These are phyloP conservation scores for Microplitis manilae DNA, from an alignment of 2,888 invertebrate species.

Conservation along the genomic window DNA sequence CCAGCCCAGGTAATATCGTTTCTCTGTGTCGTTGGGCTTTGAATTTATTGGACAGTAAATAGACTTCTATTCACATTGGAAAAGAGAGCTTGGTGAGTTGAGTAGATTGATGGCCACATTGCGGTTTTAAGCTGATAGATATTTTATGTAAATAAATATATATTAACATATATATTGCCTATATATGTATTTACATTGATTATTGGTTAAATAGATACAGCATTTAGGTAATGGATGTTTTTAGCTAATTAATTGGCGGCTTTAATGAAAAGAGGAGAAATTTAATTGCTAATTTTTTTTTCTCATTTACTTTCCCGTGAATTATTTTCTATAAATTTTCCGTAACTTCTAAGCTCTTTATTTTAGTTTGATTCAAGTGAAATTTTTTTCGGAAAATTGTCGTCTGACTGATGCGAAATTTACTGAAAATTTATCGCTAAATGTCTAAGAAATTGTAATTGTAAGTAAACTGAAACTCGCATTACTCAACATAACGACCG, in stretches of 20 bases:
- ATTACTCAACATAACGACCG: no score
- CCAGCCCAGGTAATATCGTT: constrained; percentile 12
- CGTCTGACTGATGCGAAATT: no score
- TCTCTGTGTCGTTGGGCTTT: constrained; percentile 11
- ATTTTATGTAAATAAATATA: not conserved
- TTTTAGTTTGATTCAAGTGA: no score
- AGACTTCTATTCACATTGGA: constrained; percentile 20
- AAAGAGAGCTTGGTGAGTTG: not conserved
- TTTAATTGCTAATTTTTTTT: no score
- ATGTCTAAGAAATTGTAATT: no score
- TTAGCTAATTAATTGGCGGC: not conserved
- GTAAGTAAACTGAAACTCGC: no score
- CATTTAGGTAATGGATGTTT: not conserved
- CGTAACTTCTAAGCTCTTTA: no score
- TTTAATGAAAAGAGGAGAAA: no score
- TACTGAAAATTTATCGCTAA: no score
- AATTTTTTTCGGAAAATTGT: no score
- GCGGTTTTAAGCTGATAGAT: not conserved
- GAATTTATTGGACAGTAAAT: constrained; percentile 27
- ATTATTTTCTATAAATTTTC: no score
- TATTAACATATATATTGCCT: not conserved
- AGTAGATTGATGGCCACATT: not conserved
- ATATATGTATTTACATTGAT: not conserved
- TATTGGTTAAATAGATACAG: not conserved
- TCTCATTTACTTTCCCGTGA: no score